Percentiles rank a stretch among this genome's conserved stretches.
Conservation (phyloP, 1,140 invertebrate genomes). For the Heliconius hermathena region DNA sequence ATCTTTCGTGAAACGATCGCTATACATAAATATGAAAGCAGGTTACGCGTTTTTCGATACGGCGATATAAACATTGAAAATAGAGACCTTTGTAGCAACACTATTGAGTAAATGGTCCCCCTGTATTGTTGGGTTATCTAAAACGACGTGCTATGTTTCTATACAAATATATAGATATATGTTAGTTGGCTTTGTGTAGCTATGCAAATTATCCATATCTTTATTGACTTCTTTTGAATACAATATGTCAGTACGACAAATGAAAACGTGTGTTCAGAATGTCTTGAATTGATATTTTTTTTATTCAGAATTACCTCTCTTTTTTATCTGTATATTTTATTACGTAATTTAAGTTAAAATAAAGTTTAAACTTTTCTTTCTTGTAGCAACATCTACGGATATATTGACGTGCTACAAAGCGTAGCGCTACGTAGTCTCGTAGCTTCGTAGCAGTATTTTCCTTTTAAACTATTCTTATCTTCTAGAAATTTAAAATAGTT, state of each 20-base stretch:
- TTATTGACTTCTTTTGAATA: background rate
- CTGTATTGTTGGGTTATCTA: constrained; percentile 67
- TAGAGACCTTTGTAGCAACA: constrained; percentile 53
- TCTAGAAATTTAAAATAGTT: constrained; percentile 10
- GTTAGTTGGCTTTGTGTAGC: constrained; percentile 2
- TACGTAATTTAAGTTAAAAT: background rate
- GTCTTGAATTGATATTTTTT: background rate
- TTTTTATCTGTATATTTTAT: background rate
- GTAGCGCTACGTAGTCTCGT: constrained; percentile 11
- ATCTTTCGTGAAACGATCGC: constrained; percentile 8
- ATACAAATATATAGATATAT: background rate
- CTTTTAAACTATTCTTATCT: constrained; percentile 7
- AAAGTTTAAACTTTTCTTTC: constrained; percentile 2
- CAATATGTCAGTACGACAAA: background rate
- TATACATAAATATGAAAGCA: constrained; percentile 28
- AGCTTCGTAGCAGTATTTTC: constrained; percentile 10
- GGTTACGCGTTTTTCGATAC: constrained; percentile 21
- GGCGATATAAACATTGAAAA: constrained; percentile 39
- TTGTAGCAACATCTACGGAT: constrained; percentile 7
- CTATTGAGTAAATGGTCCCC: constrained; percentile 64
- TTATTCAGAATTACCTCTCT: background rate
- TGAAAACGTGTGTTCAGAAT: background rate
- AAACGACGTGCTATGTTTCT: constrained; percentile 42
- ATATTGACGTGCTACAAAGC: constrained; percentile 14
- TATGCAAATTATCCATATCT: constrained; percentile 19